phyloP scores from a whole-genome alignment of 1,140 invertebrate species.

The Trachelipus rathkii region DNA sequence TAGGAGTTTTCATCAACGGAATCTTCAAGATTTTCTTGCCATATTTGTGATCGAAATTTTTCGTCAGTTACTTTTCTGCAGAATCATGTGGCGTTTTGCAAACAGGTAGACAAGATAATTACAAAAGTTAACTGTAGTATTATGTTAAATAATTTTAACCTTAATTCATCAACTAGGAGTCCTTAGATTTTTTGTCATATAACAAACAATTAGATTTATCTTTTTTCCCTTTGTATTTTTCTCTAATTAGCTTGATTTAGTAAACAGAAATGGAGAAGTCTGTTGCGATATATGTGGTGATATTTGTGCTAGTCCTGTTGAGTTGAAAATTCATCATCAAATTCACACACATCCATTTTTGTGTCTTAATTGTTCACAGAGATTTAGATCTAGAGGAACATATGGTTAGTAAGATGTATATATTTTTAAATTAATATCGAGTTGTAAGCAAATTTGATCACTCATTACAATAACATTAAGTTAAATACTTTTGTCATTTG shows the following conservation, averaged over 20 bases:
- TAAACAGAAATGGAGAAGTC: neutral
- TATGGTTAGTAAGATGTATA: neutral
- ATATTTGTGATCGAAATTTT: neutral
- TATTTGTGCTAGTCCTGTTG: neutral
- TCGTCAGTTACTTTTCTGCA: neutral
- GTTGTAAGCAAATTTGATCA: too few relatives aligned
- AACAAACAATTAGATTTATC: neutral
- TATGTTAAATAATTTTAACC: neutral
- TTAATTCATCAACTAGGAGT: neutral
- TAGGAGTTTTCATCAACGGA: neutral
- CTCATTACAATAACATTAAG: too few relatives aligned
- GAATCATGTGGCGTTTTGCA: neutral
- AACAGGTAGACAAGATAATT: neutral
- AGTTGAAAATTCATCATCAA: neutral
- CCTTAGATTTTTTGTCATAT: neutral
- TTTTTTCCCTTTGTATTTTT: neutral
- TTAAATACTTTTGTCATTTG: too few relatives aligned
- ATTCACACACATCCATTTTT: neutral
- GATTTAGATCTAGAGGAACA: conserved; percentile 1
- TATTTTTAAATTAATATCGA: neutral
- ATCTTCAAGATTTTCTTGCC: neutral
- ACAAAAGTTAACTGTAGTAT: neutral
- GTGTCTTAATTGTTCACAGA: neutral
- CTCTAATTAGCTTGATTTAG: neutral
- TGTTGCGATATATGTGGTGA: neutral